Evolutionary conservation across 2,113 vertebrate genomes (phyloP).

Genomic region (Sciurus niger): DNA sequence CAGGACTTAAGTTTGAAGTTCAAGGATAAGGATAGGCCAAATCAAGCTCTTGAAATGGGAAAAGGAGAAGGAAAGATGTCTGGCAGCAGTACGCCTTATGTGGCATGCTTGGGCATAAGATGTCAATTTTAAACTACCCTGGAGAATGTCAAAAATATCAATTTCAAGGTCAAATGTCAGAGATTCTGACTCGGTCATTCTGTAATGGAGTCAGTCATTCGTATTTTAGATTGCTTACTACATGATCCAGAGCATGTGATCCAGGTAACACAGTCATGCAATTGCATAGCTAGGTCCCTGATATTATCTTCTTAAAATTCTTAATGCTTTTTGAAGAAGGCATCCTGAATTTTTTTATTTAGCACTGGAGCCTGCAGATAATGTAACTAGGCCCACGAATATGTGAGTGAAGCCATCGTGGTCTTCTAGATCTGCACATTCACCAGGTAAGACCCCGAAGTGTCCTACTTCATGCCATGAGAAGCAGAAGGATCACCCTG

Average conservation of each 20-base stretch:
- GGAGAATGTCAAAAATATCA: background rate
- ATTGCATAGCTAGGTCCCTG: background rate
- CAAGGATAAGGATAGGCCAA: background rate
- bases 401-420: background rate
- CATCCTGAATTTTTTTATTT: background rate
- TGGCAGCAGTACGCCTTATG: background rate
- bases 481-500: background rate
- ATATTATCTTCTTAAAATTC: background rate
- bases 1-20: constrained; percentile 16
- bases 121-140: background rate
- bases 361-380: background rate
- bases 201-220: background rate
- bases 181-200: background rate
- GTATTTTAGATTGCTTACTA: background rate
- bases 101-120: background rate
- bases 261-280: background rate
- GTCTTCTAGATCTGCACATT: background rate
- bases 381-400: background rate
- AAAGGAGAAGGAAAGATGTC: background rate
- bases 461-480: background rate
- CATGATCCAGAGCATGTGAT: background rate
- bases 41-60: background rate
- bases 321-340: background rate
- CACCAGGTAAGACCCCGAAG: background rate
- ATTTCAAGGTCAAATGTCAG: background rate